Evolutionary conservation across 2,797 vertebrate genomes (phyloP), one percentile per base, ranked within the genome.

Genomic region (Lepus townsendii): DNA sequence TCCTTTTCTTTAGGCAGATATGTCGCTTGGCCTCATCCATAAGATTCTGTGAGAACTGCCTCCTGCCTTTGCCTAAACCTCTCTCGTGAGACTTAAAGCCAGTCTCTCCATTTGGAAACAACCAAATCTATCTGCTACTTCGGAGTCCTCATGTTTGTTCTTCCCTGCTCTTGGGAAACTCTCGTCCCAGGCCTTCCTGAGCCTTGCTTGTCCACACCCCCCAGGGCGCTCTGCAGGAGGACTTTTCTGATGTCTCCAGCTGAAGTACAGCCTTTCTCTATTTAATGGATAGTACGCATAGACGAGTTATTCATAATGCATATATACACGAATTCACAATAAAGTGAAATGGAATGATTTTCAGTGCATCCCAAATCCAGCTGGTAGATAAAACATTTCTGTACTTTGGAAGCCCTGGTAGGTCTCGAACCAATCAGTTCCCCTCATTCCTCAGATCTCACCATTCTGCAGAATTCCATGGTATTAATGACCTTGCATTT

Each of bases 161-260:
- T 54, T 8, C 30, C 17, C 1, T 4, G 14, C n/a, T 68, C 77
- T 77, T 24, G 13, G 63, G 47, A 80, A 17, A 35, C 1, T 8
- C 2, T n/a, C 14, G 30, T 4, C 22, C 71, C 47, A 54, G 71
- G 42, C 32, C 11, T 14, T 78, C 63, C 27, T 91, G n/a, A 54
- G 26, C 26, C 4, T 4, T 7, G 1, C 47, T 19, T 66, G 19
- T 79, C 62, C 11, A 1, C 11, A 4, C 12, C 0, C 3, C n/a
- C 71, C 7, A 20, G 17, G 5, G 3, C 38, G 17, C 68, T 66
- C 54, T 5, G 30, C 17, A 16, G 5, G 11, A n/a, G 30, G 22
- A 0, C 57, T 68, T 87, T 42, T 75, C 20, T 27, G 3, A 57
- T 7, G 30, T 52, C 11, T 19, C 12, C 57, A 62, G 22, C 27